Conservation (phyloP, 2,888 invertebrate species). For the Fabriciana adippe region DNA sequence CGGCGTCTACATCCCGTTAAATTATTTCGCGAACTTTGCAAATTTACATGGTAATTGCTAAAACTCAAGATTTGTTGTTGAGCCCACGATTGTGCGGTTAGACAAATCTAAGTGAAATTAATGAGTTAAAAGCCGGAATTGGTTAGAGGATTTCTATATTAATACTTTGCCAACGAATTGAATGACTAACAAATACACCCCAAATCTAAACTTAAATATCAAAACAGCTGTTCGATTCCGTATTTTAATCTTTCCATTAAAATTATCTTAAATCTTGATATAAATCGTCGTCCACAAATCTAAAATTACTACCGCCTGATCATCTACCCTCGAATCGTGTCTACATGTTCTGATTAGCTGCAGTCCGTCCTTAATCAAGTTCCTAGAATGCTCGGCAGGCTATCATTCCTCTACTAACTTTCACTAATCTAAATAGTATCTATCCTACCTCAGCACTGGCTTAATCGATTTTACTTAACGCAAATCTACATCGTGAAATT, state of each 20-base stretch:
- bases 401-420: slow-evolving; percentile 41
- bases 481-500: slow-evolving; percentile 42
- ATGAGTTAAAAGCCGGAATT: slow-evolving; percentile 59
- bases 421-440: slow-evolving; percentile 46
- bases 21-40: slow-evolving; percentile 80
- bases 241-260: too few species aligned
- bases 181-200: too few species aligned
- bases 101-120: slow-evolving; percentile 67
- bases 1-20: slow-evolving; percentile 75
- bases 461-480: slow-evolving; percentile 48
- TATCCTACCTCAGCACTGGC: slow-evolving; percentile 36
- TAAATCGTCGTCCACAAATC: slow-evolving; percentile 2
- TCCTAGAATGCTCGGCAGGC: slow-evolving; percentile 17
- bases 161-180: background rate
- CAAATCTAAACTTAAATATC: too few species aligned
- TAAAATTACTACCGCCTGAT: slow-evolving; percentile 12
- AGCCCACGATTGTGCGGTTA: slow-evolving; percentile 74
- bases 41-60: slow-evolving; percentile 82
- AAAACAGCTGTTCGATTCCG: too few species aligned
- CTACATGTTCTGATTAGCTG: slow-evolving; percentile 23
- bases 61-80: slow-evolving; percentile 81
- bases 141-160: slow-evolving; percentile 51
- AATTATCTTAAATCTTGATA: too few species aligned
- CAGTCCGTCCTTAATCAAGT: slow-evolving; percentile 25
- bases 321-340: slow-evolving; percentile 14